Evolutionary conservation across 2,113 vertebrate genomes (phyloP).

Genomic region (Apteryx owenii): DNA sequence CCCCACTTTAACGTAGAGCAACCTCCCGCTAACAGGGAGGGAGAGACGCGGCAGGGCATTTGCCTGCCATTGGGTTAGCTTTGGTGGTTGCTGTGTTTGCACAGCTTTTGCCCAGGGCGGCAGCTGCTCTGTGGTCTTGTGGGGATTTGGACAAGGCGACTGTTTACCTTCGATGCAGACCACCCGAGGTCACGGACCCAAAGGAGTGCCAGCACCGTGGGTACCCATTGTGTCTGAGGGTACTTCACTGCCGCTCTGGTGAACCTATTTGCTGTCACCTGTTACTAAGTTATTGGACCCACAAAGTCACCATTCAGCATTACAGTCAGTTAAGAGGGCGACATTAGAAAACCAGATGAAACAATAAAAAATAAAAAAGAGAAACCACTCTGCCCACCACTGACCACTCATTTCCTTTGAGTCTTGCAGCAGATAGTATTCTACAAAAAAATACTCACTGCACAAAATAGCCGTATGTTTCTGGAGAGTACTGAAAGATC

Average conservation of each 20-base stretch:
- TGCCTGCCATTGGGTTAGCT: neutral
- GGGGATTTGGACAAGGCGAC: neutral
- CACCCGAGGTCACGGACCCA: neutral
- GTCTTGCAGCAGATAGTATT: neutral
- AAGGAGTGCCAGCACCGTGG: rapidly evolving
- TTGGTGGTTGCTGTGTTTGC: neutral
- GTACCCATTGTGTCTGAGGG: neutral
- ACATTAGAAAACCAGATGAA: neutral
- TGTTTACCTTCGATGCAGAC: neutral
- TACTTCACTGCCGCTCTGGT: neutral
- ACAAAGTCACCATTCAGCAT: neutral
- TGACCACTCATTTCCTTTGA: neutral
- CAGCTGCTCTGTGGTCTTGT: neutral
- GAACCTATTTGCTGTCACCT: neutral
- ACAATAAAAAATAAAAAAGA: neutral
- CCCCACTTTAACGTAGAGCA: neutral
- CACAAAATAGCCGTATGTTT: rapidly evolving
- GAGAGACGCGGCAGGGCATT: neutral
- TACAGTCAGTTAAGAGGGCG: neutral
- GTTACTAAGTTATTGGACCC: neutral
- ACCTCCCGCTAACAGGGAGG: neutral
- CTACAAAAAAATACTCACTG: neutral
- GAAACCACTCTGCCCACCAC: neutral
- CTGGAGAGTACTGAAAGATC: neutral
- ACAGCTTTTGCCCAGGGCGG: neutral